phyloP scores from a whole-genome alignment of 2,888 invertebrate genomes.

The Cantharis rustica region DNA sequence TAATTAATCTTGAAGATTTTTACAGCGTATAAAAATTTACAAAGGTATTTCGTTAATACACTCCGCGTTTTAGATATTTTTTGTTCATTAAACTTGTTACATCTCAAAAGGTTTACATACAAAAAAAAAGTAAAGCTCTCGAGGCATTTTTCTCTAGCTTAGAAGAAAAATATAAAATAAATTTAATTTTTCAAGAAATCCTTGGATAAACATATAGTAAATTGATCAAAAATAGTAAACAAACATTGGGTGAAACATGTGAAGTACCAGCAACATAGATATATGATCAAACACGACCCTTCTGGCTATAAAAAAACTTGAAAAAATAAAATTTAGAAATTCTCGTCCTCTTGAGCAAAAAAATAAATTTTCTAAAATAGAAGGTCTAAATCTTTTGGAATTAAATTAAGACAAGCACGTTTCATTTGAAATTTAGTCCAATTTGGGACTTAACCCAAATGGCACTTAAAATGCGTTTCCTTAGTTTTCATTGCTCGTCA shows the following conservation, averaged over 20 bases:
- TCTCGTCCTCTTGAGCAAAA: background rate
- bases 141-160: background rate
- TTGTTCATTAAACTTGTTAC: background rate
- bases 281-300: background rate
- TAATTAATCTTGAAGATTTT: background rate
- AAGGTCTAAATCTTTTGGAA: background rate
- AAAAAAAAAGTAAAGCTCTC: background rate
- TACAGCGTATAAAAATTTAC: background rate
- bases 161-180: background rate
- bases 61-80: background rate
- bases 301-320: background rate
- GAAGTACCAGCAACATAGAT: background rate
- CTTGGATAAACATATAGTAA: background rate
- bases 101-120: background rate
- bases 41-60: background rate
- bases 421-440: background rate
- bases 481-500: background rate
- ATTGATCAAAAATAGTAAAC: background rate
- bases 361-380: background rate
- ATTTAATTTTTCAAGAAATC: background rate
- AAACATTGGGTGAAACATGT: background rate
- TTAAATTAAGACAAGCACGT: background rate
- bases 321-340: background rate
- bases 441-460: background rate
- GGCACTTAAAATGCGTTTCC: background rate